Evolutionary conservation across 1,140 invertebrate species (phyloP).

Genomic region (Xylocopa sonorina): DNA sequence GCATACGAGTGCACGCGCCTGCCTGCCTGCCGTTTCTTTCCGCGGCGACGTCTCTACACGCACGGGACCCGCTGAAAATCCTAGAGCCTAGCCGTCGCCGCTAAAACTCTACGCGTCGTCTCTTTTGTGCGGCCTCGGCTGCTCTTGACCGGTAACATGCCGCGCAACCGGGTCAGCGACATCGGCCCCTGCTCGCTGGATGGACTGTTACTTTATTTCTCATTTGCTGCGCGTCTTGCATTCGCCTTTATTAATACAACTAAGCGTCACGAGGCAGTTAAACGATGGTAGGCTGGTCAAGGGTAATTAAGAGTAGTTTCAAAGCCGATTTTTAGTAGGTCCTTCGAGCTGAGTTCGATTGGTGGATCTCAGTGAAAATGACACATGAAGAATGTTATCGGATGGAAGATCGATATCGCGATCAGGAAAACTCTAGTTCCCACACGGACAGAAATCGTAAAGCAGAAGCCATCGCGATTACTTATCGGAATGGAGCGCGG

Average conservation of each 20-base stretch:
- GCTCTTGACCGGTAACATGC: constrained; percentile 35
- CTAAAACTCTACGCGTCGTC: constrained; percentile 1
- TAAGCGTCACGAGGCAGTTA: too few relatives aligned
- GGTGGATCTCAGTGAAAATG: too few relatives aligned
- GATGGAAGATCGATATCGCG: not conserved
- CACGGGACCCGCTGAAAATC: not conserved
- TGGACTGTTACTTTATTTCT: constrained; percentile 41
- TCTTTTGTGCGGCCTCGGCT: constrained; percentile 44
- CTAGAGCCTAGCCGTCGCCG: constrained; percentile 24
- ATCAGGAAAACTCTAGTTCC: not conserved
- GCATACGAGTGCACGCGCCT: constrained; percentile 57
- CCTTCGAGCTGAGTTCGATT: too few relatives aligned
- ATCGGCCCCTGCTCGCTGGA: constrained; percentile 14
- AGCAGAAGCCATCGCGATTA: constrained; percentile 11
- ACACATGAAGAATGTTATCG: not conserved
- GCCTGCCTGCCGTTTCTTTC: constrained; percentile 30
- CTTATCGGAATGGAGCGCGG: not conserved
- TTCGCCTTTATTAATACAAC: too few relatives aligned
- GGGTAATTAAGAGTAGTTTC: too few relatives aligned
- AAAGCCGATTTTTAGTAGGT: too few relatives aligned
- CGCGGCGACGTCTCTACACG: constrained; percentile 49
- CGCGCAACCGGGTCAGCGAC: constrained; percentile 35
- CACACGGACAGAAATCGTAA: constrained; percentile 15
- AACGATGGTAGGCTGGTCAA: too few relatives aligned
- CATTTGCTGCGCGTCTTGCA: constrained; percentile 37